Base-by-base conservation (phyloP, 2,113 vertebrate species). In the Sisor rabdophorus region DNA sequence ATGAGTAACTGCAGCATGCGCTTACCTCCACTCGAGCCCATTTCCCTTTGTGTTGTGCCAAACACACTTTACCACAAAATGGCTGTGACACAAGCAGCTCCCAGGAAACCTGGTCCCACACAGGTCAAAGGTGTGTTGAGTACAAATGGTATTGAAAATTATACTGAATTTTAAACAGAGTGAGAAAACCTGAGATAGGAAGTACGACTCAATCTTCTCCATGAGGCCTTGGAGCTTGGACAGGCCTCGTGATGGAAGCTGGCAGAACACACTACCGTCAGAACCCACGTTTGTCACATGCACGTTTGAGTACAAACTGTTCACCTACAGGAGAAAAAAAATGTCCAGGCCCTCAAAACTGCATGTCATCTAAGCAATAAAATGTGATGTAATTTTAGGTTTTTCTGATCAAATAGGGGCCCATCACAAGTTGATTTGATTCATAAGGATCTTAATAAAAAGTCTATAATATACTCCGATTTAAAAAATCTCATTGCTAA, bases 1-100 rank as follows among this genome's bases (percentile, higher is more conserved):
- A 44, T 44, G 40, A 44, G 40, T 10, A 44, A 44, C 40, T 10
- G 40, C 40, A 8, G 5, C 4, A 8, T 1, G 40, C 40, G 2
- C 81, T 92, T 90, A 98, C 97, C 94, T 97, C 95, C 11, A 91
- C 95, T 85, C 97, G 93, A 71, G 93, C 89, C 96, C 92, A 97
- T 83, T 93, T 94, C 84, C 91, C 94, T 90, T 95, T 94, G 85
- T 89, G 91, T 65, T 87, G 89, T 69, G 94, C 92, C 70, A 99
- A 87, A 87, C 95, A 99, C 77, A 94, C 87, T 86, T 95, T 98
- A 72, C 96, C 95, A 88, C 86, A 93, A 85, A 95, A 98, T 16
- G 96, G 95, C 64, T 91, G 82, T 0, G 91, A 93, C 56, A 99
- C 89, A 76, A 93, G 89, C 69, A 83, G 91, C 20, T 95, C 93